Evolutionary conservation across 2,113 vertebrate species (phyloP), one percentile per base, ranked within the genome.

Genomic region (zebrafish (Danio rerio)): DNA sequence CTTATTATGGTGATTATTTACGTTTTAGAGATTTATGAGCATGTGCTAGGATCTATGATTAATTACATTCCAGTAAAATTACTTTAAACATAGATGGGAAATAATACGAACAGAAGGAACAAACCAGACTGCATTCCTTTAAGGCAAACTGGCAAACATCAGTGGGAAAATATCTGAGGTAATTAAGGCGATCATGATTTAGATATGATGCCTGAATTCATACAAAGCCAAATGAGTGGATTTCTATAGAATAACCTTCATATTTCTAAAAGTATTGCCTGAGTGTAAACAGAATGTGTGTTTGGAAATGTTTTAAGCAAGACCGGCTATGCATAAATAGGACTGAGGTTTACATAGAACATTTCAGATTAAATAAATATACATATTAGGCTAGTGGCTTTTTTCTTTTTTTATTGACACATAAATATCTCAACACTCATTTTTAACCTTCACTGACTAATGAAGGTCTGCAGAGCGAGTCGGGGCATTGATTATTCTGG

Each of bases 1-100:
- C 66, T 68, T 75, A 58, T 84, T 49, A 86, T 76, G 86, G 5
- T 88, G 59, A 56, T 69, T 5, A 81, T 56, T 40, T 68, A 66
- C 72, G 55, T 85, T 89, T 80, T 69, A 85, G 72, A 73, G 86
- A 85, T 81, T 72, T 83, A 85, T 56, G 58, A 69, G 15, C 47
- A 31, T 45, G 59, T 83, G 72, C 81, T 84, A 87, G 21, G 65
- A 72, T 69, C 43, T 76, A 15, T 76, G 73, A 61, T 59, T n/a
- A 59, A 74, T 81, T 68, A 55, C 74, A 63, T 83, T 81, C 18
- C 55, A 80, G 83, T 65, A 81, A 89, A 86, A 80, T 12, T 18
- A 70, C 62, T n/a, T 72, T n/a, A 31, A 20, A 59, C 73, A 47
- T 21, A 59, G n/a, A 47, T 9, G 73, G 55, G 31, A 31, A 47